phyloP scores from a whole-genome alignment of 2,797 vertebrate species.

The Poecilia velifera region DNA sequence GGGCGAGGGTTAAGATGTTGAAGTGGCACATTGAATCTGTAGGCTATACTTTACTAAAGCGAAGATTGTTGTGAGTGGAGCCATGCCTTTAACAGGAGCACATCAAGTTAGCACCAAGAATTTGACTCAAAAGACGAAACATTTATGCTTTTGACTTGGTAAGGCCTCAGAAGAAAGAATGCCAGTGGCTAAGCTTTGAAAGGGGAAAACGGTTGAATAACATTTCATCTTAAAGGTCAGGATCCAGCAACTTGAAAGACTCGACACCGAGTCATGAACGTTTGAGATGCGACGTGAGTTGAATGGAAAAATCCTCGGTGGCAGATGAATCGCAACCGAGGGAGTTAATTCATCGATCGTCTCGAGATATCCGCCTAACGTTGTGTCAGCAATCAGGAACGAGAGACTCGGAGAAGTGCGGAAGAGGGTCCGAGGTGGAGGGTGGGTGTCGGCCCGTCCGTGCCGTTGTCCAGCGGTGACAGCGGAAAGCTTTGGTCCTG shows the following conservation, averaged over 20 bases:
- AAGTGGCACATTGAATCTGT: not conserved
- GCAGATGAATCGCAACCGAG: not conserved
- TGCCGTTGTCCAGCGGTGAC: constrained; percentile 61
- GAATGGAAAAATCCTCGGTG: constrained; percentile 6
- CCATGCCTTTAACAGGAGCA: constrained; percentile 12
- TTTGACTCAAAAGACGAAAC: constrained; percentile 8
- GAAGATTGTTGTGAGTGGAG: not conserved
- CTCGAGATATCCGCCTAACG: not conserved
- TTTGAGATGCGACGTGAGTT: not conserved
- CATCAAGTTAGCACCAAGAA: not conserved
- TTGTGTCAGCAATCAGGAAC: not conserved
- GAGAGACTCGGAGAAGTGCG: not conserved
- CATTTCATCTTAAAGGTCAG: constrained; percentile 33
- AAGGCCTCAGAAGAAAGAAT: not conserved
- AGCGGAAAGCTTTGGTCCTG: constrained; percentile 67
- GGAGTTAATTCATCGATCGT: not conserved
- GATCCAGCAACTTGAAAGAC: constrained; percentile 13
- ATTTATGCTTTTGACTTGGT: constrained; percentile 11
- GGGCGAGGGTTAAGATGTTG: not conserved
- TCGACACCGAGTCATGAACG: constrained; percentile 6
- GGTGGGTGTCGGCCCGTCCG: constrained; percentile 44
- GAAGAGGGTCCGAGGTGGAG: constrained; percentile 6
- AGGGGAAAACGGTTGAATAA: constrained; percentile 20
- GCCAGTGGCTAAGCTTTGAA: constrained; percentile 4
- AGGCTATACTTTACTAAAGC: not conserved